phyloP scores from a whole-genome alignment of 2,113 vertebrate species.

The Meleagris gallopavo region DNA sequence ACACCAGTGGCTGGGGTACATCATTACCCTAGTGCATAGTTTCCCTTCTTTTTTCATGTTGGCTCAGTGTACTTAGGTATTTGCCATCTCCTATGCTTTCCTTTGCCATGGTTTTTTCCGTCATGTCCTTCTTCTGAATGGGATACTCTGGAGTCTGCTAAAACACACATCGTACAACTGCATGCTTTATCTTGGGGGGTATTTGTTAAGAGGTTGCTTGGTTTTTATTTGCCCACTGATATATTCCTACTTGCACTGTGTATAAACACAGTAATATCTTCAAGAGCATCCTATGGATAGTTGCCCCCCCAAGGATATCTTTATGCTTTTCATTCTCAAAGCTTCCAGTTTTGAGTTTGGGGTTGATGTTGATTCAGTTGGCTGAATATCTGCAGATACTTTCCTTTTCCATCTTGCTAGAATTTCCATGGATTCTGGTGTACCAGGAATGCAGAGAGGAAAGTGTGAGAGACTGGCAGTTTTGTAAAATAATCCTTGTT shows the following conservation, averaged over 20 bases:
- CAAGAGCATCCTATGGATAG: neutral
- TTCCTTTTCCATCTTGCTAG: neutral
- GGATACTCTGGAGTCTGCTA: neutral
- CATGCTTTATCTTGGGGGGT: neutral
- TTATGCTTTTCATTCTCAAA: neutral
- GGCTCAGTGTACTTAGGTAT: neutral
- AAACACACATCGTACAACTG: neutral
- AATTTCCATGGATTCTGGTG: neutral
- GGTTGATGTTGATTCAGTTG: neutral
- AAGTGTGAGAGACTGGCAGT: neutral
- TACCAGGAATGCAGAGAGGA: neutral
- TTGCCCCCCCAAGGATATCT: neutral
- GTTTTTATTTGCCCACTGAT: neutral
- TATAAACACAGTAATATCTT: neutral
- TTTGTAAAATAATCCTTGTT: neutral
- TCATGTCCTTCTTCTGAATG: neutral
- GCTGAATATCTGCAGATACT: fast-evolving
- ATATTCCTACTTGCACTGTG: fast-evolving
- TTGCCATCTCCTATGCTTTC: neutral
- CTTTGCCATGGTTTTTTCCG: neutral
- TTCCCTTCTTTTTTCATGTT: neutral
- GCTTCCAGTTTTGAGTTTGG: neutral
- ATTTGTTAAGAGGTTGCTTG: neutral
- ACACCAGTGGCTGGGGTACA: neutral
- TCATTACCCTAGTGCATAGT: neutral